Evolutionary conservation across 2,797 vertebrate genomes (phyloP).

Genomic region (Smutsia gigantea): DNA sequence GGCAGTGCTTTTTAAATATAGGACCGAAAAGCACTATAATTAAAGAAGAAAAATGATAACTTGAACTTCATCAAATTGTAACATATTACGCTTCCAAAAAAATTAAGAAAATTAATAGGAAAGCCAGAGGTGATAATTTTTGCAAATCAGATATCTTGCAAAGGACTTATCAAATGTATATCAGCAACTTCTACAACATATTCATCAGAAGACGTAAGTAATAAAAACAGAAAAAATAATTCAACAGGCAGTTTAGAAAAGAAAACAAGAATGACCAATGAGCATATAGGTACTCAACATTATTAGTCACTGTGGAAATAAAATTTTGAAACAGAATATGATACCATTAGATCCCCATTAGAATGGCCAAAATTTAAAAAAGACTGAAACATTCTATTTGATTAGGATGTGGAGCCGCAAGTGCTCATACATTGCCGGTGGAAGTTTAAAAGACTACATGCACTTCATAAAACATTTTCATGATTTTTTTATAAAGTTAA

Average conservation of each 20-base stretch:
- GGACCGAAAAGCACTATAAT: background rate
- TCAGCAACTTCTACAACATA: background rate
- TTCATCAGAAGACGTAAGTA: background rate
- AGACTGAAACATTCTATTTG: background rate
- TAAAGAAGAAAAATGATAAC: background rate
- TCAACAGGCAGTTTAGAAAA: background rate
- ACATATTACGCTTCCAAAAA: background rate
- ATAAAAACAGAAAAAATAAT: background rate
- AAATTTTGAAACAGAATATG: background rate
- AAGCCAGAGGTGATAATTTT: background rate
- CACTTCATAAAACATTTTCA: background rate
- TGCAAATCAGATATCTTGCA: background rate
- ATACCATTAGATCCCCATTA: background rate
- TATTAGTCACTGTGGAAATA: background rate
- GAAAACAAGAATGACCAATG: background rate
- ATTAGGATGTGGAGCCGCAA: background rate
- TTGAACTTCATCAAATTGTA: background rate
- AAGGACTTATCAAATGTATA: background rate
- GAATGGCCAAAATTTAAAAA: background rate
- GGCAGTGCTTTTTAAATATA: background rate
- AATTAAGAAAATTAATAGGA: background rate
- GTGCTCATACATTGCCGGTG: background rate
- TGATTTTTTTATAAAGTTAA: background rate
- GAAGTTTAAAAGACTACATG: background rate
- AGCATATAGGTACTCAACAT: background rate